Evolutionary conservation across 23 tunicate species (phyloP), one percentile per base, ranked within the genome.

Genomic region (Ascidia mentula): DNA sequence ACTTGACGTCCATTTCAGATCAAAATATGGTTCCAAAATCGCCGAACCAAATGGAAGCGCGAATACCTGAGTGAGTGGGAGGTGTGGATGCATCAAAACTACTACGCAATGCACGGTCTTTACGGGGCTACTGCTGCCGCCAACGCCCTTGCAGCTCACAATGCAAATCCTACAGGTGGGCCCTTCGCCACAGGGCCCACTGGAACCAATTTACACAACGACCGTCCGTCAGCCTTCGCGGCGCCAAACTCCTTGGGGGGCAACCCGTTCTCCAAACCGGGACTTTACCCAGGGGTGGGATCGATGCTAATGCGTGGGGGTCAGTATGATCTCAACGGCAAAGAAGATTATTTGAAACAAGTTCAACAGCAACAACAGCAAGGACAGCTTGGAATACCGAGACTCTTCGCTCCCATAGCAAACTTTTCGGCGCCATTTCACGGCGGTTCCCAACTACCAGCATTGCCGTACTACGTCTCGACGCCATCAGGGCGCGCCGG

Each of bases 41-140:
- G 99, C n/a, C 92, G 99, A 46, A 95, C 99, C 15, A 96, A 96
- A 69, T 96, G 95, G 94, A 96, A 96, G 79, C 80, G 99, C 18
- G 99, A 96, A 78, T 96, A 96, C 74, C 73, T 96, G 80, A 91
- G 97, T 53, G 99, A 96, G 76, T 96, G 97, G 97, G 99, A 96
- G 72, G 93, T 96, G 28, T 90, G 96, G 99, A 86, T 91, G 15
- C 99, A 95, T 69, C 99, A 95, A 42, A 95, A 95, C 74, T 90
- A 90, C 60, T 90, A 82, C 80, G 99, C 99, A 26, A 95, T 95
- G 99, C 92, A 90, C 32, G 96, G 97, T 0, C 77, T 92, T 13
- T 92, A 92, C 86, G 97, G 97, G 18, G 97, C 97, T 9, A 84
- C 97, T 30, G 90, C 97, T 0, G 88, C 85, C 1, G 87, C 87